Evolutionary conservation across 2,888 invertebrate genomes (phyloP), one percentile per base, ranked within the genome.

Genomic region (Drosophila anomalata): DNA sequence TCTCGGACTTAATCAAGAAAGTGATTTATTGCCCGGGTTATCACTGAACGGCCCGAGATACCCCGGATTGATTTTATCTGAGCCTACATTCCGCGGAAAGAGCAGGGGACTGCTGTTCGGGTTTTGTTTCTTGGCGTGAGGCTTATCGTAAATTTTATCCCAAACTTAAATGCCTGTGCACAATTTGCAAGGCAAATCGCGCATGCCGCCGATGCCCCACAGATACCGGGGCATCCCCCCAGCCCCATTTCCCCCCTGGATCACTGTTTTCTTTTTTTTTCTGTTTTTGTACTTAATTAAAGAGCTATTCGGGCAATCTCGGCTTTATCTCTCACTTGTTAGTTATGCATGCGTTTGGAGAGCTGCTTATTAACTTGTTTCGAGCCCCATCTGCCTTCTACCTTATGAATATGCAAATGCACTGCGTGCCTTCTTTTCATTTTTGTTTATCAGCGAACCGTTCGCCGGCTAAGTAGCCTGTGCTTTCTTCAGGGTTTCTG

Each of bases 341-440:
- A 73, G 76, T 81, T 81, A 84, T 81, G 82, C 77, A 79, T 65
- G 79, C 66, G 70, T 17, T 70, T 55, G 79, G 60, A 22, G 42
- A 56, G 75, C 75, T 77, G 75, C 66, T 82, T 83, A 88, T 83
- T 88, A 88, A 88, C 88, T 83, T 83, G 82, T 83, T 85, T 79
- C 78, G 39, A 46, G 63, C 2, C 11, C 11, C 33, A 9, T 12
- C 36, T 29, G 29, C 36, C 36, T n/a, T 33, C 60, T 24, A 55
- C 71, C 76, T 85, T 51, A 87, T 87, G 51, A 87, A 82, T 82
- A 82, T 82, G 82, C 48, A 79, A 85, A 81, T 80, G 54, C 63
- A 65, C 39, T 66, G 78, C 60, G 71, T 62, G 73, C 56, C 62
- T 11, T 20, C 51, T 36, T 20, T n/a, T 24, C 7, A n/a, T 29